A percentile compares a stretch with the other conserved stretches of the same genome.
Conservation (phyloP, 2,888 invertebrate genomes). For the Lypha dubia region DNA sequence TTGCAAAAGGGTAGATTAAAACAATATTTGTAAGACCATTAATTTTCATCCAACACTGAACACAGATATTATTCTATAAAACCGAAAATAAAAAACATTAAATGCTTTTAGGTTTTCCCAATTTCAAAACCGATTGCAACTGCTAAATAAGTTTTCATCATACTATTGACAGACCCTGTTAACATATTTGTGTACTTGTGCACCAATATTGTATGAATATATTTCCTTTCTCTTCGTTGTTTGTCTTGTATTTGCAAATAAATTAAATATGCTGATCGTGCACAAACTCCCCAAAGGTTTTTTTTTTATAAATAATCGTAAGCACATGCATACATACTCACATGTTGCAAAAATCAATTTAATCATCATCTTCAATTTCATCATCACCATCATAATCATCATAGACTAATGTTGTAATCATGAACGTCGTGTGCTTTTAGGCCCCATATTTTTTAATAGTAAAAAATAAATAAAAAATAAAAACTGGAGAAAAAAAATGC, state of each 20-base stretch:
- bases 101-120: no score
- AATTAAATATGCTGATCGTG: constrained; percentile 58
- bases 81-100: no score
- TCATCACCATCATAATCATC: constrained; percentile 20
- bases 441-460: constrained; percentile 16
- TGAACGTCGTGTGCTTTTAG: constrained; percentile 59
- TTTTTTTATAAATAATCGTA: neutral
- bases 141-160: neutral
- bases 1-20: no score
- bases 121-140: no score
- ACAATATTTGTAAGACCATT: no score
- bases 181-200: neutral
- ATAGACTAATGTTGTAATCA: constrained; percentile 35
- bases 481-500: constrained; percentile 24
- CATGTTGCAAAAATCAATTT: constrained; percentile 26
- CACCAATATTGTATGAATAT: neutral
- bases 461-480: constrained; percentile 10
- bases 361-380: constrained; percentile 49
- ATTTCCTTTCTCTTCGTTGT: constrained; percentile 6
- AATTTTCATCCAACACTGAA: no score
- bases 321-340: neutral
- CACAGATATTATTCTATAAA: no score
- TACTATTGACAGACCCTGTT: constrained; percentile 9
- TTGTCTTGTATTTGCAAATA: constrained; percentile 24
- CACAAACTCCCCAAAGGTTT: constrained; percentile 58